A percentile compares a stretch with the other conserved stretches of the same genome.
phyloP scores from a whole-genome alignment of 2,888 invertebrate species.

The Pseudoips prasinana region DNA sequence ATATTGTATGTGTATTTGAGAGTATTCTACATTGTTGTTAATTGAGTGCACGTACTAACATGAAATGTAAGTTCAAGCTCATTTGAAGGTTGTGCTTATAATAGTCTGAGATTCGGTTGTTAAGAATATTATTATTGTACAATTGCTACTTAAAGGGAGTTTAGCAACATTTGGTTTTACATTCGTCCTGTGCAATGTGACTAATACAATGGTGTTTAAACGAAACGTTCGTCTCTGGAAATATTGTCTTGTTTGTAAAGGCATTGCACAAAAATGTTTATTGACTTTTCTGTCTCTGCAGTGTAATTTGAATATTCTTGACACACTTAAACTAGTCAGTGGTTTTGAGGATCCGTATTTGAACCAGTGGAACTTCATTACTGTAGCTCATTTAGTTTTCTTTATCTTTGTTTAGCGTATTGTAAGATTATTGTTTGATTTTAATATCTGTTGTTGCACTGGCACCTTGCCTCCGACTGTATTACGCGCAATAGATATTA shows the following conservation, averaged over 20 bases:
- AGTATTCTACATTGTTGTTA: constrained; percentile 27
- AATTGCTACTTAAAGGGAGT: constrained; percentile 43
- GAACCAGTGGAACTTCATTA: constrained; percentile 54
- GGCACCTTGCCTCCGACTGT: constrained; percentile 18
- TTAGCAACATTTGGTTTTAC: constrained; percentile 63
- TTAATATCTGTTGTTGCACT: constrained; percentile 42
- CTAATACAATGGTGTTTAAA: constrained; percentile 11
- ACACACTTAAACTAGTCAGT: constrained; percentile 66
- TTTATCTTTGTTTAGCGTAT: constrained; percentile 44
- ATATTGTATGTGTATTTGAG: constrained; percentile 30
- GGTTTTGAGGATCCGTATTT: constrained; percentile 57
- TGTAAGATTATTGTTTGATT: constrained; percentile 43
- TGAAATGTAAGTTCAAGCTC: constrained; percentile 51
- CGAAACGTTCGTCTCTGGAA: constrained; percentile 18
- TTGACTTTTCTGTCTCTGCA: constrained; percentile 19
- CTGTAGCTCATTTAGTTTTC: constrained; percentile 57
- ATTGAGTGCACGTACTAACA: constrained; percentile 38
- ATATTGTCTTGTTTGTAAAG: constrained; percentile 7
- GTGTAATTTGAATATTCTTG: constrained; percentile 35
- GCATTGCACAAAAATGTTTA: constrained; percentile 37
- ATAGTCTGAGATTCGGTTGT: constrained; percentile 60
- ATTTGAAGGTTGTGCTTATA: constrained; percentile 70
- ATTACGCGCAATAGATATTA: constrained; percentile 46
- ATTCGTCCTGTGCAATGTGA: constrained; percentile 38
- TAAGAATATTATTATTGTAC: constrained; percentile 26